These are phyloP conservation scores for Micrastur ruficollis DNA, from an alignment of 2,797 vertebrate genomes.

Conservation along the genomic window DNA sequence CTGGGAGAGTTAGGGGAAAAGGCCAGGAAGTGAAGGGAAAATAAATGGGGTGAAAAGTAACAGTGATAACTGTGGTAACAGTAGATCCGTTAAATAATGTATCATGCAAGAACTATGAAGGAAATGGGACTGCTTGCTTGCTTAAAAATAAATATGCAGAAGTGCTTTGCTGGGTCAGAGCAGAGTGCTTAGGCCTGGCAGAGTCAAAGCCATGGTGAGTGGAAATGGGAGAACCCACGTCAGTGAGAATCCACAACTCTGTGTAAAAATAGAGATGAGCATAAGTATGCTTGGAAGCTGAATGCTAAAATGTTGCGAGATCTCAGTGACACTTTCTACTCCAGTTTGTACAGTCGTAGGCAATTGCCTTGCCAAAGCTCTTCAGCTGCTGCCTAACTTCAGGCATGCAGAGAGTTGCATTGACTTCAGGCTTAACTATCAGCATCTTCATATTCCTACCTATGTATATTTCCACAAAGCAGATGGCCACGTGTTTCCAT, in stretches of 20 bases:
- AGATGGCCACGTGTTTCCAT: fast-evolving
- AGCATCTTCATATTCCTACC: not conserved
- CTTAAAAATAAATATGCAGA: not conserved
- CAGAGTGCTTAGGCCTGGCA: not conserved
- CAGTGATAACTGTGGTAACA: not conserved
- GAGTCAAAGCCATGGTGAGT: not conserved
- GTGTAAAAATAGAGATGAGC: not conserved
- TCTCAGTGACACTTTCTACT: not conserved
- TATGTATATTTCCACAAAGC: not conserved
- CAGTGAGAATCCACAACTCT: not conserved
- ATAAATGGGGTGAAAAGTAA: not conserved
- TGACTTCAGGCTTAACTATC: not conserved
- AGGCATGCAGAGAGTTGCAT: not conserved
- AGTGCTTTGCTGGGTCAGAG: not conserved
- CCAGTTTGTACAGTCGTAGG: not conserved
- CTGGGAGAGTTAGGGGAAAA: not conserved
- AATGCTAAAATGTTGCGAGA: not conserved
- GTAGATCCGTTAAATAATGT: not conserved
- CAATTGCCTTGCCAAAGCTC: not conserved
- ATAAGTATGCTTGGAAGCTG: not conserved
- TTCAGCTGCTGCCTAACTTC: not conserved
- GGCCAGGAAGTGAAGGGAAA: not conserved
- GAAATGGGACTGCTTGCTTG: not conserved
- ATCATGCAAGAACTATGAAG: not conserved
- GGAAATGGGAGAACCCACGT: not conserved